phyloP scores from a whole-genome alignment of 1,140 invertebrate species.

The Drosophila mauritiana region DNA sequence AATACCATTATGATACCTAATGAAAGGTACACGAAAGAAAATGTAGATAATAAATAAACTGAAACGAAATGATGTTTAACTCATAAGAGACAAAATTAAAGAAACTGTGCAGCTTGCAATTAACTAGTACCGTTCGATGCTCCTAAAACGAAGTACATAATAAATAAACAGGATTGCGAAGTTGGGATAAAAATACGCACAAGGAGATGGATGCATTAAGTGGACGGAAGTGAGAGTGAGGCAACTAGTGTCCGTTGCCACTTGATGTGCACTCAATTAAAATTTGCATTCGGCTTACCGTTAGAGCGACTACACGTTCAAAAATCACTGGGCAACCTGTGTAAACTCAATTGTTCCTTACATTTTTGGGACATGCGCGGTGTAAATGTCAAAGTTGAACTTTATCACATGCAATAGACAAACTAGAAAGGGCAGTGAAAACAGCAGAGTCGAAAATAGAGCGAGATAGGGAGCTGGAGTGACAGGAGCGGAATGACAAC shows the following conservation, averaged over 20 bases:
- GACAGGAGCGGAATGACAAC: conserved; percentile 16
- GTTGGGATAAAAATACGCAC: not conserved
- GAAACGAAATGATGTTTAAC: not conserved
- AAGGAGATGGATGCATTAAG: not conserved
- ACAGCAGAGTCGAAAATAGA: conserved; percentile 3
- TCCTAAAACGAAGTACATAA: not conserved
- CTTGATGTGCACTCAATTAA: conserved; percentile 17
- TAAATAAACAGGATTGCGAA: not conserved
- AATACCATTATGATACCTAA: conserved; percentile 6
- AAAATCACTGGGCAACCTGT: conserved; percentile 3
- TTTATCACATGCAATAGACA: conserved; percentile 33
- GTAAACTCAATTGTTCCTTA: conserved; percentile 14
- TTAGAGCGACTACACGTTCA: conserved; percentile 2
- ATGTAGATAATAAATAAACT: not conserved
- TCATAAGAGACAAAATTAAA: not conserved
- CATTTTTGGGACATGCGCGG: conserved; percentile 21
- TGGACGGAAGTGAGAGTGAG: not conserved
- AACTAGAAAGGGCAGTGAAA: conserved; percentile 4
- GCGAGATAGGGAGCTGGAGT: conserved; percentile 4
- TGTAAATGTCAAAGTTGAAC: conserved; percentile 74
- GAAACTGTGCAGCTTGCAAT: too few species aligned
- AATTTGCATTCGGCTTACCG: conserved; percentile 8
- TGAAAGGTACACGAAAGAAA: not conserved
- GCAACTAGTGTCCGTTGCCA: conserved; percentile 18
- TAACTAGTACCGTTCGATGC: not conserved